Percentiles rank a stretch among this genome's conserved stretches.
These are phyloP conservation scores for Drosophila elegans DNA, from an alignment of 1,140 invertebrate genomes.

Conservation along the genomic window DNA sequence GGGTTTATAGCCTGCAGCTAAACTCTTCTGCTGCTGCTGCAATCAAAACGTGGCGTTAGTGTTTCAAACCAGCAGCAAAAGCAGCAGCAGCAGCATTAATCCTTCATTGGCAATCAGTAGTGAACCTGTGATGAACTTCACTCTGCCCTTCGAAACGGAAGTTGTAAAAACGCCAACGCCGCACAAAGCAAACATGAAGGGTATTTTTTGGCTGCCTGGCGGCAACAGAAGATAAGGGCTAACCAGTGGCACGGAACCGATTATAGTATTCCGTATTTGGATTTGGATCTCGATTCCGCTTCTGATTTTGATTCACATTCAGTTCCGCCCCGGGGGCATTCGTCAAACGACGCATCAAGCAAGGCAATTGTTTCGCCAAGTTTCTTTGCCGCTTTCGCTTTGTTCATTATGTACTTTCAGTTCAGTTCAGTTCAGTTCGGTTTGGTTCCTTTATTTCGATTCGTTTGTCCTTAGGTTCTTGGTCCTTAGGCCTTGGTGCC, in stretches of 20 bases:
- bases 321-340: conserved; percentile 68
- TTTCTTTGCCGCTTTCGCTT: conserved; percentile 51
- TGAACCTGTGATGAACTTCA: conserved; percentile 73
- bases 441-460: conserved; percentile 31
- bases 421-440: conserved; percentile 25
- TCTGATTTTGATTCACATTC: conserved; percentile 17
- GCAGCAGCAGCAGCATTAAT: conserved; percentile 61
- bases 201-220: conserved; percentile 55
- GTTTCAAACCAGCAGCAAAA: conserved; percentile 45
- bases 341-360: conserved; percentile 73
- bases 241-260: conserved; percentile 81
- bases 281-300: conserved; percentile 64
- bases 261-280: conserved; percentile 80
- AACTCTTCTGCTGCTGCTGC: conserved; percentile 70
- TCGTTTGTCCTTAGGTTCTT: conserved; percentile 45
- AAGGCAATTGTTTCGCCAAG: conserved; percentile 79
- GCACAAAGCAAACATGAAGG: conserved; percentile 75
- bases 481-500: conserved; percentile 33
- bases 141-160: conserved; percentile 54
- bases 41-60: conserved; percentile 63
- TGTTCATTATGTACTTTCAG: conserved; percentile 69
- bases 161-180: conserved; percentile 79
- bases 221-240: conserved; percentile 29
- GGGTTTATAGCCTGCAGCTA: conserved; percentile 67
- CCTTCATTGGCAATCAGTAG: conserved; percentile 78